Conservation (phyloP, 2,113 vertebrate genomes). For the Sardina pilchardus region DNA sequence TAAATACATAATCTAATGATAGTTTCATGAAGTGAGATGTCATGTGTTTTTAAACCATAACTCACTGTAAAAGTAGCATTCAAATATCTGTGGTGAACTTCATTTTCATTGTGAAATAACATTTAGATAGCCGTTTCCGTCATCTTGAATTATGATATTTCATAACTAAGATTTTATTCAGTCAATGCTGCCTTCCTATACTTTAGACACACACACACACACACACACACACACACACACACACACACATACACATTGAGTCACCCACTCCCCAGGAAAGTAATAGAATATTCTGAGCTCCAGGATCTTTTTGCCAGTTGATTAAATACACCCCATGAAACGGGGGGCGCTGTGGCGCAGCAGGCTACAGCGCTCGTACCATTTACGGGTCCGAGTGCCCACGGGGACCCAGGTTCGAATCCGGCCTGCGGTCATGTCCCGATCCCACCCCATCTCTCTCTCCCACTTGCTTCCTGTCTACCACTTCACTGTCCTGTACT, state of each 20-base stretch:
- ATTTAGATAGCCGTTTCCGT: background rate
- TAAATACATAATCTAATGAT: background rate
- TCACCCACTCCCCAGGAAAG: constrained; percentile 7
- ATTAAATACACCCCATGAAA: constrained; percentile 9
- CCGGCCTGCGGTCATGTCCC: no score
- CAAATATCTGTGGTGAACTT: background rate
- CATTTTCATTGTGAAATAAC: background rate
- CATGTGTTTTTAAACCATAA: background rate
- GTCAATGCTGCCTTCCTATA: background rate
- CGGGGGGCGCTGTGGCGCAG: no score
- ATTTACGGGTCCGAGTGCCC: no score
- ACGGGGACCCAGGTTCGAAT: no score
- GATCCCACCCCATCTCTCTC: no score
- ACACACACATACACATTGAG: background rate
- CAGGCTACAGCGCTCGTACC: no score
- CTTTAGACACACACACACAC: background rate
- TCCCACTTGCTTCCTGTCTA: no score
- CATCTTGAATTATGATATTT: background rate
- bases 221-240: background rate
- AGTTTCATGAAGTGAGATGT: background rate
- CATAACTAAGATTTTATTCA: background rate
- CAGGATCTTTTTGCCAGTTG: background rate
- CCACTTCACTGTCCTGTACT: no score
- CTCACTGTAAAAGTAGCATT: background rate
- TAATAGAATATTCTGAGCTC: constrained; percentile 5